phyloP scores from a whole-genome alignment of 2,113 vertebrate genomes.

The Barnardius zonarius region DNA sequence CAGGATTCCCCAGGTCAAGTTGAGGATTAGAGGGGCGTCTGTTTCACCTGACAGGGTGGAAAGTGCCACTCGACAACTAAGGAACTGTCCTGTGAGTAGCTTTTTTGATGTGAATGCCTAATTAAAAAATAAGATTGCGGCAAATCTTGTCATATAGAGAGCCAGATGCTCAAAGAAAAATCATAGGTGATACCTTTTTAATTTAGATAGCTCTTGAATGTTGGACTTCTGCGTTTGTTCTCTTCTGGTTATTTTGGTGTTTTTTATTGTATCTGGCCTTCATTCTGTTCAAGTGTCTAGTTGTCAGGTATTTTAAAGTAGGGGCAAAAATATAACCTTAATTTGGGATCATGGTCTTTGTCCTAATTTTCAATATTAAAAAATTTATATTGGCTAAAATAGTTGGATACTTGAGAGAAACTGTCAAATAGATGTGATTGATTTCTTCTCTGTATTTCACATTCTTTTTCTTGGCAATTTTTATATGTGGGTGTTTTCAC shows the following conservation, averaged over 20 bases:
- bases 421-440: background rate
- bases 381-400: background rate
- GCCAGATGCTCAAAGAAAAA: background rate
- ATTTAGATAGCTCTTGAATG: background rate
- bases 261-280: background rate
- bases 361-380: background rate
- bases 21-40: background rate
- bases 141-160: background rate
- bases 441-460: background rate
- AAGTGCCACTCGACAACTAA: background rate
- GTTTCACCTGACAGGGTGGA: background rate
- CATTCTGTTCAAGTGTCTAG: background rate
- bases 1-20: background rate
- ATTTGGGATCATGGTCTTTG: background rate
- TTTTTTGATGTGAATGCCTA: background rate
- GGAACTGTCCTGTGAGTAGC: background rate
- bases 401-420: rapidly evolving
- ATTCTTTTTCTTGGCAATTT: background rate
- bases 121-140: background rate
- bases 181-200: background rate
- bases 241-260: background rate
- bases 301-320: background rate
- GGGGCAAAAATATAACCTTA: background rate
- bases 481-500: background rate
- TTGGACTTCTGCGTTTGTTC: background rate